These are phyloP conservation scores for Sinocyclocheilus rhinocerous DNA, from an alignment of 2,113 vertebrate genomes.

Conservation along the genomic window DNA sequence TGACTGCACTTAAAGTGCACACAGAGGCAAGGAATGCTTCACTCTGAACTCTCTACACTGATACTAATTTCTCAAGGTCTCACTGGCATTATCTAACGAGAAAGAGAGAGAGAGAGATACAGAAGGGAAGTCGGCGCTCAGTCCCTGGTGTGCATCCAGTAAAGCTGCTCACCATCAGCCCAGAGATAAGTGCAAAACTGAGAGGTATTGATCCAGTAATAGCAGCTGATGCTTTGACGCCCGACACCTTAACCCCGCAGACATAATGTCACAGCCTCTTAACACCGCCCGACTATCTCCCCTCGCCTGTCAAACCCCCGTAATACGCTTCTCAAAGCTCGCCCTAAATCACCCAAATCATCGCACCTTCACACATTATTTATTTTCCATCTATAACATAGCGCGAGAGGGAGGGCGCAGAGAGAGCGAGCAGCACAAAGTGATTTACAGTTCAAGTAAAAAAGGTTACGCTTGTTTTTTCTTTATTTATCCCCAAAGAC, in stretches of 20 bases:
- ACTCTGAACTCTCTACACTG: constrained; percentile 21
- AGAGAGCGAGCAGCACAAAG: constrained; percentile 63
- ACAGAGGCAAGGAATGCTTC: constrained; percentile 12
- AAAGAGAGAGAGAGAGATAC: neutral
- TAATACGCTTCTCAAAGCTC: constrained; percentile 95
- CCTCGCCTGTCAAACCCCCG: constrained; percentile 92
- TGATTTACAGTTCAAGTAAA: constrained; percentile 72
- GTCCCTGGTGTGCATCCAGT: constrained; percentile 88
- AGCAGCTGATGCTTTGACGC: constrained; percentile 96
- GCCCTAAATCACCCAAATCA: constrained; percentile 86
- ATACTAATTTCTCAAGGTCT: constrained; percentile 45
- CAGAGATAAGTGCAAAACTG: constrained; percentile 99
- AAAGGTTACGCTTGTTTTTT: constrained; percentile 60
- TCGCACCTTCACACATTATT: constrained; percentile 95
- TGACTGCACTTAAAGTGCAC: neutral
- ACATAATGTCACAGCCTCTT: constrained; percentile 99
- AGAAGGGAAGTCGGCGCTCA: constrained; percentile 63
- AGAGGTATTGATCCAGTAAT: constrained; percentile 99
- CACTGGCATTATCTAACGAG: neutral
- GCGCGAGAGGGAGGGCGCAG: neutral
- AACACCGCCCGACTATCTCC: constrained; percentile 98
- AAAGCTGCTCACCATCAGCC: constrained; percentile 92
- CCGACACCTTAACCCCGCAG: constrained; percentile 98
- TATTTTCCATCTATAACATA: constrained; percentile 79
- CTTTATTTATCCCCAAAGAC: constrained; percentile 54